These are phyloP conservation scores for Puntigrus tetrazona DNA, from an alignment of 2,113 vertebrate genomes.

Conservation along the genomic window DNA sequence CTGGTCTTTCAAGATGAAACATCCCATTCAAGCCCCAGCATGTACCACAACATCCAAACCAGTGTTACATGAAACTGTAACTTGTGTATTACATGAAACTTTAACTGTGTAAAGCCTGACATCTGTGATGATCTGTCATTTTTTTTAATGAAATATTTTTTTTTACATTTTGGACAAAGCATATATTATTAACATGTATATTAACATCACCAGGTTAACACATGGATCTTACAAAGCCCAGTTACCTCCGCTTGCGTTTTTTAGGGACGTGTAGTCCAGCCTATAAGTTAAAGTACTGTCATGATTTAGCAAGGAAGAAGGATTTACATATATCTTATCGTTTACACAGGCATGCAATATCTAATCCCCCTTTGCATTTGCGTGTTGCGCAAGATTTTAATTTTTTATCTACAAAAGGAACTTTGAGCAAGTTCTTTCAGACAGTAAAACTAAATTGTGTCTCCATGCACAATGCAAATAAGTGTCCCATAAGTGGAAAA, in stretches of 20 bases:
- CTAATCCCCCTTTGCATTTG: not conserved
- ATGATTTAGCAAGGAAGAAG: not conserved
- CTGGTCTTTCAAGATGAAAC: not conserved
- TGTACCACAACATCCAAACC: not conserved
- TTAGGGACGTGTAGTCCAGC: not conserved
- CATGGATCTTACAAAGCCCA: not conserved
- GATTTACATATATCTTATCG: not conserved
- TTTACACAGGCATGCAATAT: not conserved
- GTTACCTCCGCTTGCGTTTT: not conserved
- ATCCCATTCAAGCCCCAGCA: not conserved
- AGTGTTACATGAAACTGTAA: not conserved
- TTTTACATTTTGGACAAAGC: not conserved
- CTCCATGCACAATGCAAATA: not conserved
- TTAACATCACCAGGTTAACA: not conserved
- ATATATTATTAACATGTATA: too few species aligned
- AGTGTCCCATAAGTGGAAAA: not conserved
- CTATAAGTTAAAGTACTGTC: not conserved
- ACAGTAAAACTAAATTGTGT: not conserved
- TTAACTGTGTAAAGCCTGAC: not conserved
- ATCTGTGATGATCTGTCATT: not conserved
- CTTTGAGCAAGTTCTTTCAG: conserved; percentile 2
- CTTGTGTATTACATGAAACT: too few species aligned
- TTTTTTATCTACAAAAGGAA: conserved; percentile 11
- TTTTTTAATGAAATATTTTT: not conserved
- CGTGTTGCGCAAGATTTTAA: not conserved